These are phyloP conservation scores for Alligator sinensis DNA, from an alignment of 2,113 vertebrate genomes.

Conservation along the genomic window DNA sequence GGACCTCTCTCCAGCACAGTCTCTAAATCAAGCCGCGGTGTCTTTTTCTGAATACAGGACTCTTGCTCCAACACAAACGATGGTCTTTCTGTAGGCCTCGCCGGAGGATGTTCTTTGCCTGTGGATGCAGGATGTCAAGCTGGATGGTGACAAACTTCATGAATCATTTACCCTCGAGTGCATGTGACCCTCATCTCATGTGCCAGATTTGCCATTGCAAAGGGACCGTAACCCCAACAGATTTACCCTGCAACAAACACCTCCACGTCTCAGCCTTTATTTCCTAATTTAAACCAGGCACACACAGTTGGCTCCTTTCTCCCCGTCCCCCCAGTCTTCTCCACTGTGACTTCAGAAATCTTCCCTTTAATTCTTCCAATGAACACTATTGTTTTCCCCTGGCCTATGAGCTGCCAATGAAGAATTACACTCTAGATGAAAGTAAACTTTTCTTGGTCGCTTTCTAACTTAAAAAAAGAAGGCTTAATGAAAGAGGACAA, in stretches of 20 bases:
- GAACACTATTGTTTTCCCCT: not conserved
- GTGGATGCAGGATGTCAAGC: not conserved
- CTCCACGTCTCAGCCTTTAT: not conserved
- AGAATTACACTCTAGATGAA: not conserved
- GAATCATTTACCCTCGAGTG: not conserved
- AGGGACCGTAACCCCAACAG: not conserved
- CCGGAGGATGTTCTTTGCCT: rapidly evolving
- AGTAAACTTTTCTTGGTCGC: not conserved
- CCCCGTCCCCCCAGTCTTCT: not conserved
- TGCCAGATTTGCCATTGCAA: not conserved
- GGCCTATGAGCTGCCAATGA: not conserved
- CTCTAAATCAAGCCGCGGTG: not conserved
- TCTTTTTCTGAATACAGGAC: not conserved
- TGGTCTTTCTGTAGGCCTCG: not conserved
- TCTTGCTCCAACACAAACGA: not conserved
- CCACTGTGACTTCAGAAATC: not conserved
- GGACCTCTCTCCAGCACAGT: not conserved
- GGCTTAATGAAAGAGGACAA: not conserved
- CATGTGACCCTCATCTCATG: not conserved
- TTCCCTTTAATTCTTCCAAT: not conserved
- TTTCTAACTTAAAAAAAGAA: slow-evolving; percentile 21
- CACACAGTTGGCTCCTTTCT: not conserved
- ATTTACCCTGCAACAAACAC: not conserved
- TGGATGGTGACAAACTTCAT: not conserved
- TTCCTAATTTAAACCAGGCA: no score